These are phyloP conservation scores for Oreochromis mossambicus DNA, from an alignment of 2,797 vertebrate genomes.

Conservation along the genomic window DNA sequence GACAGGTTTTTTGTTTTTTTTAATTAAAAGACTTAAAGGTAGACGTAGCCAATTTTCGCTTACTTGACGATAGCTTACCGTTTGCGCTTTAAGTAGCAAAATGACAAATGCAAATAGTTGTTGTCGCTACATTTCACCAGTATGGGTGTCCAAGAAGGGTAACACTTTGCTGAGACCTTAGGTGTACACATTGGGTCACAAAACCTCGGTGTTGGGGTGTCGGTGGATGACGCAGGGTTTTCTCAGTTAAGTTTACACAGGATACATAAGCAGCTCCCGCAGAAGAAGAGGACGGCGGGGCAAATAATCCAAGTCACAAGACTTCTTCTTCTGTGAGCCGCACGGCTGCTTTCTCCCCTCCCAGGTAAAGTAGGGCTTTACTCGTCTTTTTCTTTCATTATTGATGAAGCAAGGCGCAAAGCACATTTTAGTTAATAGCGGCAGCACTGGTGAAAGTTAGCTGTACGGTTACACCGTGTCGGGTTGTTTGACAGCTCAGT, in stretches of 20 bases:
- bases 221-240: conserved; percentile 40
- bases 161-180: fast-evolving
- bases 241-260: conserved; percentile 18
- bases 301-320: conserved; percentile 60
- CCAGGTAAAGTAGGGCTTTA: conserved; percentile 18
- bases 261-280: conserved; percentile 27
- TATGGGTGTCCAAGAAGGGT: fast-evolving
- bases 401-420: fast-evolving
- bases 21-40: not conserved
- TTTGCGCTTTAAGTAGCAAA: not conserved
- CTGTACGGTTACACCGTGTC: not conserved
- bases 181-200: fast-evolving
- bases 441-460: not conserved
- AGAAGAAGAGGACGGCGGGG: not conserved
- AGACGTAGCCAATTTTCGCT: not conserved
- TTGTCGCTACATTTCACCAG: not conserved
- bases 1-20: not conserved
- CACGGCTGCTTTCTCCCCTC: not conserved
- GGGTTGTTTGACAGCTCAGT: not conserved
- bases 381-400: not conserved
- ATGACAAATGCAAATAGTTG: not conserved
- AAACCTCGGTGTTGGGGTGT: not conserved
- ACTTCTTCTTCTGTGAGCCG: not conserved
- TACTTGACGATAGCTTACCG: not conserved
- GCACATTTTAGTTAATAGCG: too few species aligned